Conservation (phyloP, 2,113 vertebrate genomes). For the Garra rufa region DNA sequence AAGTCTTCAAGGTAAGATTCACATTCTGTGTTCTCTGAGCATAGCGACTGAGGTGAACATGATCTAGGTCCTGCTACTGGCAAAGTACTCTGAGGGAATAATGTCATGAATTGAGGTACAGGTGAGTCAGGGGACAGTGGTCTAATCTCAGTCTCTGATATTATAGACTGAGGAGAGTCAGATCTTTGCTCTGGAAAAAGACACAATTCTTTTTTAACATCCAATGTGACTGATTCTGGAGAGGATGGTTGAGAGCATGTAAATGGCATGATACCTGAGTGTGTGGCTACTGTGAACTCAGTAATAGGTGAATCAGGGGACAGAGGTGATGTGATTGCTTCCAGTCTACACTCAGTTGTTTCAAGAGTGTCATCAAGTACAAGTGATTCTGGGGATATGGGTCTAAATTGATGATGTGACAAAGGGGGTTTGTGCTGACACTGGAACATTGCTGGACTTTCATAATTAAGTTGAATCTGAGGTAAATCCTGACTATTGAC, state of each 20-base stretch:
- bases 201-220: too few relatives aligned
- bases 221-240: too few relatives aligned
- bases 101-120: constrained; percentile 45
- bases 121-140: constrained; percentile 57
- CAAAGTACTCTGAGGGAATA: background rate
- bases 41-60: constrained; percentile 36
- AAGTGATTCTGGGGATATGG: constrained; percentile 43
- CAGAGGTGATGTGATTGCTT: constrained; percentile 38
- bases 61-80: constrained; percentile 26
- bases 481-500: background rate
- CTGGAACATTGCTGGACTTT: too few relatives aligned
- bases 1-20: constrained; percentile 11
- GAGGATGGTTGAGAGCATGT: too few relatives aligned
- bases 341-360: constrained; percentile 24
- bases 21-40: constrained; percentile 31
- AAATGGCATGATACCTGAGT: too few relatives aligned
- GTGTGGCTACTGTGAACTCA: too few relatives aligned
- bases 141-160: constrained; percentile 45
- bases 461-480: background rate
- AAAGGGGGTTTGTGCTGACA: constrained; percentile 48
- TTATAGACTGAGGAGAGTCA: constrained; percentile 46
- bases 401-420: constrained; percentile 50
- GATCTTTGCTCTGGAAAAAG: too few relatives aligned
- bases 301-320: background rate
- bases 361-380: background rate